Conservation (phyloP, 2,113 vertebrate genomes). For the Stigmatopora nigra region DNA sequence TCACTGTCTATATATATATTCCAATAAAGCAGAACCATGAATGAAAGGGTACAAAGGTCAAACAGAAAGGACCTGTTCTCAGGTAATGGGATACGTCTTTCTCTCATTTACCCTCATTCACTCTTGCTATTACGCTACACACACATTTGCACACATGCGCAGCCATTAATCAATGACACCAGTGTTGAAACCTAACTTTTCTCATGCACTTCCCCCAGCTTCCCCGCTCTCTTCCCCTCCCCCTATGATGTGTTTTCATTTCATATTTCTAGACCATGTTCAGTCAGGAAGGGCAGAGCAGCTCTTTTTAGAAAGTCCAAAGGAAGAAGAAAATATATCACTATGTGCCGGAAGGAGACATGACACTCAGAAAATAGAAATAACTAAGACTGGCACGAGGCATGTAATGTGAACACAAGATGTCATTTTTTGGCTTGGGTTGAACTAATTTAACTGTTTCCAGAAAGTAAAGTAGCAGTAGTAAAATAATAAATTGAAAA, state of each 20-base stretch:
- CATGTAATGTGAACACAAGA: neutral
- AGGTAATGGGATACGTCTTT: slow-evolving; percentile 26
- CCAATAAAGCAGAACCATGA: slow-evolving; percentile 7
- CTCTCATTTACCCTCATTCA: neutral
- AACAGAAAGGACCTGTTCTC: slow-evolving; percentile 58
- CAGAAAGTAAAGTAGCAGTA: neutral
- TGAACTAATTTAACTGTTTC: neutral
- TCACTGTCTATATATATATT: neutral
- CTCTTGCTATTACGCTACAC: neutral
- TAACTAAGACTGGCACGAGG: neutral
- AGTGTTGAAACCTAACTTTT: slow-evolving; percentile 55
- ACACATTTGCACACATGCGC: slow-evolving; percentile 18
- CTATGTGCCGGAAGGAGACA: slow-evolving; percentile 1
- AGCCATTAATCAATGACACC: slow-evolving; percentile 53
- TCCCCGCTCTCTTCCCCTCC: slow-evolving; percentile 13
- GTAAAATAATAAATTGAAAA: too few relatives aligned
- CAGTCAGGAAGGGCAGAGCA: slow-evolving; percentile 30
- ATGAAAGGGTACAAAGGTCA: slow-evolving; percentile 26
- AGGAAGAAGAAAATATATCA: slow-evolving; percentile 6
- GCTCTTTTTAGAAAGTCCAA: slow-evolving; percentile 3
- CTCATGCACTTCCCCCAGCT: slow-evolving; percentile 13
- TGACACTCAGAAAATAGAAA: neutral
- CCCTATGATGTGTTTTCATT: slow-evolving; percentile 39
- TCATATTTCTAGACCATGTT: slow-evolving; percentile 43
- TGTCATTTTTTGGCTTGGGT: neutral